Evolutionary conservation across 2,888 invertebrate genomes (phyloP).

Genomic region (Minunthozetes semirufus): DNA sequence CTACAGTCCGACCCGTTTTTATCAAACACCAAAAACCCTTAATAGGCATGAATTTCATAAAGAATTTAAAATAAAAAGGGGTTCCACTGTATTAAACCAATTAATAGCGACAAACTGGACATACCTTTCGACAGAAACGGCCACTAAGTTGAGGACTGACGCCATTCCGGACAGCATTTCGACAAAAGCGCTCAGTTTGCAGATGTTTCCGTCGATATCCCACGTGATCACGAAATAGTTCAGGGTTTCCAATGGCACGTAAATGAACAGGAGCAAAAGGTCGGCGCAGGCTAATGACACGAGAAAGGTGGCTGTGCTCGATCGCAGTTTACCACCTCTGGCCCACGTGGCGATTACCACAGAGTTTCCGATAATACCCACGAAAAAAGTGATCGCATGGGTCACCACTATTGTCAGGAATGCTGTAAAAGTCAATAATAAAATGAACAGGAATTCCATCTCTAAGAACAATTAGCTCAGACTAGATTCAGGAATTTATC

Average conservation of each 20-base stretch:
- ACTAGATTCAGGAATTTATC: too few species aligned
- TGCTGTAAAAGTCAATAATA: neutral
- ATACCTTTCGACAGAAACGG: conserved; percentile 52
- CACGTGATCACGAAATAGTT: conserved; percentile 46
- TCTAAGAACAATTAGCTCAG: neutral
- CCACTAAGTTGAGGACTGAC: conserved; percentile 50
- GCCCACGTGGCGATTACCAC: conserved; percentile 44
- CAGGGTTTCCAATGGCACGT: conserved; percentile 43
- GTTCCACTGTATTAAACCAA: neutral
- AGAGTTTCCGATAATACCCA: conserved; percentile 43
- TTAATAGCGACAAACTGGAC: neutral
- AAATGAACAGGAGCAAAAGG: conserved; percentile 45
- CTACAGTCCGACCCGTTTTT: too few species aligned
- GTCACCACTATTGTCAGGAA: conserved; percentile 43
- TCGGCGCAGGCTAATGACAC: conserved; percentile 46
- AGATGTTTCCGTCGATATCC: conserved; percentile 47
- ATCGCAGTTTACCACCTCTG: conserved; percentile 39
- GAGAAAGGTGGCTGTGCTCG: conserved; percentile 46
- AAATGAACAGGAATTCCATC: neutral
- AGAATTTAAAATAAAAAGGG: too few species aligned
- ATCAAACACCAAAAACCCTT: too few species aligned
- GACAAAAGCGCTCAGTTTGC: conserved; percentile 50
- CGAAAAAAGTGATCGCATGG: conserved; percentile 43
- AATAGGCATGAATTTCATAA: too few species aligned
- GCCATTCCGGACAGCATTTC: conserved; percentile 51